These are phyloP conservation scores for Galagoides demidoff DNA, from an alignment of 2,797 vertebrate species.

Conservation along the genomic window DNA sequence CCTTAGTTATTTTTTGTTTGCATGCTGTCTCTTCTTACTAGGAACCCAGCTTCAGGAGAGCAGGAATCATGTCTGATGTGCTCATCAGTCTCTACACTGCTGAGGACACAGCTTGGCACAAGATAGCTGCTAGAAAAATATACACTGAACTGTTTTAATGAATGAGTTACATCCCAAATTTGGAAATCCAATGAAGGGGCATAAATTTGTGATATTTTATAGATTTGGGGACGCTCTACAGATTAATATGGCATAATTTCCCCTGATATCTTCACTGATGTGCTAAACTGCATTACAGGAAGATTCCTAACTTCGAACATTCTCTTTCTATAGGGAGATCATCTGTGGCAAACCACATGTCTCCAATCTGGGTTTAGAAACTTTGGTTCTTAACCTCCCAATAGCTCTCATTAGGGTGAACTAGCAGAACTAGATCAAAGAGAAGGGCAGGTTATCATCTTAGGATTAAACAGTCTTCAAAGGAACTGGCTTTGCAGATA, in stretches of 20 bases:
- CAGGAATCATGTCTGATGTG: neutral
- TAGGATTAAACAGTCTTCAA: neutral
- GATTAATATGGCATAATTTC: neutral
- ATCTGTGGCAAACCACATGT: too few species aligned
- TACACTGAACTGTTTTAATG: neutral
- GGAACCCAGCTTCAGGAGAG: neutral
- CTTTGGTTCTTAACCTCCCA: neutral
- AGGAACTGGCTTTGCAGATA: neutral
- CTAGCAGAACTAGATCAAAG: neutral
- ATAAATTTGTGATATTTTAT: neutral
- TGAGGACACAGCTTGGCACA: neutral
- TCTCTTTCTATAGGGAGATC: neutral
- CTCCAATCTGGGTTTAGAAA: neutral
- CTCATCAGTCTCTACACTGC: neutral
- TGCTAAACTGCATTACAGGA: fast-evolving
- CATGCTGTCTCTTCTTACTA: neutral
- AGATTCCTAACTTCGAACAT: neutral
- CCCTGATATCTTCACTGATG: fast-evolving
- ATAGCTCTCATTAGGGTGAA: neutral
- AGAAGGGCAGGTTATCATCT: fast-evolving
- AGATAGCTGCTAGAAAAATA: too few species aligned
- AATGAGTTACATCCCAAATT: neutral
- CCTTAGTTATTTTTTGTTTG: neutral
- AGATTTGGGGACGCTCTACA: fast-evolving
- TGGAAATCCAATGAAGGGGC: neutral